Conservation (phyloP, 2,113 vertebrate species). For the Cyphomyrus plagiostoma region DNA sequence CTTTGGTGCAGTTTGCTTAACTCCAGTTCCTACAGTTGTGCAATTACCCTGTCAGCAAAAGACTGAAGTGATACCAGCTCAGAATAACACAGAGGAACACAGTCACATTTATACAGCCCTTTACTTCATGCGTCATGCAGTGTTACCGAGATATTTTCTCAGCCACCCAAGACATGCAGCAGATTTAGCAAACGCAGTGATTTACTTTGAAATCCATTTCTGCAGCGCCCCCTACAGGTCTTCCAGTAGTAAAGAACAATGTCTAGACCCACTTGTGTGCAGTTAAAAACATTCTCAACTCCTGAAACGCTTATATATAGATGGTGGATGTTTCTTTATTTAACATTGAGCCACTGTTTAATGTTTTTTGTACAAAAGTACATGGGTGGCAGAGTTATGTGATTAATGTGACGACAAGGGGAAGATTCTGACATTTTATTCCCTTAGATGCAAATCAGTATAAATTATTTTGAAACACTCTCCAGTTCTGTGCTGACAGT, state of each 20-base stretch:
- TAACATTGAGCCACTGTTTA: background rate
- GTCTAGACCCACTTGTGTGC: background rate
- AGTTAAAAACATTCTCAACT: background rate
- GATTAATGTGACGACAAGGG: background rate
- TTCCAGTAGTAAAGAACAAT: background rate
- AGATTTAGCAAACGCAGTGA: background rate
- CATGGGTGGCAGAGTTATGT: background rate
- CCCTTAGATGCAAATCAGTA: background rate
- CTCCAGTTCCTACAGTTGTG: background rate
- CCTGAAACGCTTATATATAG: background rate
- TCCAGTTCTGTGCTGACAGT: background rate
- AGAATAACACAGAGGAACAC: slow-evolving; percentile 1
- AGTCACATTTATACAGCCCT: background rate
- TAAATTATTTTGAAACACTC: slow-evolving; percentile 3
- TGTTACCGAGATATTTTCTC: background rate
- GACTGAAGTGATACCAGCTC: background rate
- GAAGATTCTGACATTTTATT: background rate
- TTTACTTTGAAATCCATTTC: background rate
- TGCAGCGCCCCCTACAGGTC: background rate
- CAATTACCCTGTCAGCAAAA: slow-evolving; percentile 11
- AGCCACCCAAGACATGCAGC: background rate
- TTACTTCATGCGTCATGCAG: background rate
- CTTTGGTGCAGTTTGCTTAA: background rate
- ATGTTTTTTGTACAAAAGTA: background rate
- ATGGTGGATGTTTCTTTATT: background rate